Percentiles rank a stretch among this genome's conserved stretches.
Conservation (phyloP, 1,140 invertebrate genomes). For the Procambarus virginalis region DNA sequence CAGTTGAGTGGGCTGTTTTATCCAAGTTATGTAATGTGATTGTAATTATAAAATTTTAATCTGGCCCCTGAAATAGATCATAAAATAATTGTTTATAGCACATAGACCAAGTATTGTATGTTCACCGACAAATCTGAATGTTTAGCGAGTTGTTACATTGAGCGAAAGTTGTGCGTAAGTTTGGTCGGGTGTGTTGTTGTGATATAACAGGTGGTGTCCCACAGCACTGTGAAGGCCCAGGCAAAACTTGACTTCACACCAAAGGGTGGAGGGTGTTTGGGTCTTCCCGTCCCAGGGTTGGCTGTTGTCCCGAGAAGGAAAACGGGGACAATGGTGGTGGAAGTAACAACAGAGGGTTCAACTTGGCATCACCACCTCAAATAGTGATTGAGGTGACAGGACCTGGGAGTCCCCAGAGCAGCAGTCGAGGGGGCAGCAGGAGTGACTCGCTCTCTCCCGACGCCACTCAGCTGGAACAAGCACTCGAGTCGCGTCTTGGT, state of each 20-base stretch:
- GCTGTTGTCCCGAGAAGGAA: slow-evolving; percentile 59
- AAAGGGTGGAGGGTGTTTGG: slow-evolving; percentile 38
- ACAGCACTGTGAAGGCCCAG: slow-evolving; percentile 56
- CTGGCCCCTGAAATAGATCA: not conserved
- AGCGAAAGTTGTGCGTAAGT: slow-evolving; percentile 15
- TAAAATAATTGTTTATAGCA: not conserved
- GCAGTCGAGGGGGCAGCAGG: slow-evolving; percentile 44
- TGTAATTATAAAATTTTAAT: not conserved
- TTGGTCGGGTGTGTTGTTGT: slow-evolving; percentile 11
- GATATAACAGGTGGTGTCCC: slow-evolving; percentile 56
- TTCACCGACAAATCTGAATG: not conserved
- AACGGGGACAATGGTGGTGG: slow-evolving; percentile 42
- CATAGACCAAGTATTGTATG: not conserved
- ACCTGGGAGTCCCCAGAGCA: slow-evolving; percentile 55
- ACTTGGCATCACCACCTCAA: slow-evolving; percentile 46
- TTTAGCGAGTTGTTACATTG: slow-evolving; percentile 7
- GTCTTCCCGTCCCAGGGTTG: slow-evolving; percentile 43
- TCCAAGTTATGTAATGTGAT: slow-evolving; percentile 1
- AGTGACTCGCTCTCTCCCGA: slow-evolving; percentile 50
- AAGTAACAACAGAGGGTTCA: not conserved
- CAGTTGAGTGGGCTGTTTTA: not conserved
- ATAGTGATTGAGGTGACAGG: slow-evolving; percentile 64
- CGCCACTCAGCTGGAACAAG: slow-evolving; percentile 54
- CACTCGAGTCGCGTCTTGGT: slow-evolving; percentile 54
- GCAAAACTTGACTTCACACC: slow-evolving; percentile 40